Evolutionary conservation across 2,797 vertebrate genomes (phyloP), one percentile per base, ranked within the genome.

Genomic region (Todus mexicanus): DNA sequence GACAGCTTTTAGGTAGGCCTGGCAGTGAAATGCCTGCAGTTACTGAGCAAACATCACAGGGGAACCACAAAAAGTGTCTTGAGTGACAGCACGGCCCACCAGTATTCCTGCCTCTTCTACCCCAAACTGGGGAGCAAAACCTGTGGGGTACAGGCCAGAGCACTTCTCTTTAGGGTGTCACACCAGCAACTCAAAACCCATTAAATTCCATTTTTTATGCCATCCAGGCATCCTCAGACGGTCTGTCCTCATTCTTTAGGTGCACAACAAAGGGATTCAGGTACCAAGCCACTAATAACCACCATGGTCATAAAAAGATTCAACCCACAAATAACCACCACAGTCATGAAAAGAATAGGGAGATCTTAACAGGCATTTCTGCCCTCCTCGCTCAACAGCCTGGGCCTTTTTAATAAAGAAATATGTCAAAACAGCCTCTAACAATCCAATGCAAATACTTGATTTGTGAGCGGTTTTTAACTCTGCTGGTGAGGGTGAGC

Each of bases 121-220:
- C 27, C 33, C 45, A 56, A 15, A 40, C 12, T 2, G 11, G 1
- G 38, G n/a, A 37, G 51, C 29, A 21, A 18, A 18, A 45, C 20
- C 61, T 8, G 29, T 0, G 1, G 19, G 33, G 22, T 6, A 15
- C 19, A 31, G 29, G 22, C 15, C 40, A 9, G 31, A 18, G 26
- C 8, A 0, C 40, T 31, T 37, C 0, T 4, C 57, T n/a, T 38
- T 1, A 43, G n/a, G 43, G 0, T 22, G 21, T 64, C 29, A 4
- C 2, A 2, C 9, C 15, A 17, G 27, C 51, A 35, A 29, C 37
- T 33, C 12, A 18, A 47, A 48, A 37, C 1, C 2, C 14, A 1
- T 31, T 6, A 26, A 16, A 8, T 14, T 8, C 9, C 4, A 7
- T 57, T 27, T 15, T 33, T 53, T 22, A 20, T 7, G 31, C 59